Evolutionary conservation across 2,888 invertebrate species (phyloP), one percentile per base, ranked within the genome.

Genomic region (Ashinkailepas kermadecensis): DNA sequence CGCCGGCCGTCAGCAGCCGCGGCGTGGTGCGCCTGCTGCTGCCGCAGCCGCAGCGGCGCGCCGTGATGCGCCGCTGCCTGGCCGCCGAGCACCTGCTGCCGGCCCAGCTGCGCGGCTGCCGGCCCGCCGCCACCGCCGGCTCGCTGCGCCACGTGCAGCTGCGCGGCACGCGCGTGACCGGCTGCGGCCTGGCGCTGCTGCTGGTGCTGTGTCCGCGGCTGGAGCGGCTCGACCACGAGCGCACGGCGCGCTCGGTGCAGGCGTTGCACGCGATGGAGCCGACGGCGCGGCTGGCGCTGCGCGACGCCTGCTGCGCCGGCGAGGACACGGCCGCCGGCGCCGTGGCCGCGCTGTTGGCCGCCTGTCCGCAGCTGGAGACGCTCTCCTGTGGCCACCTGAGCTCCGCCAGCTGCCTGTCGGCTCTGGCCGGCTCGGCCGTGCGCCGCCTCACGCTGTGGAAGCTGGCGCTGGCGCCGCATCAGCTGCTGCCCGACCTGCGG

Each of bases 11-110:
- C 74, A 54, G 54, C 74, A 74, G 74, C 54, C 74, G 74, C 74
- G 74, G 74, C 54, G 18, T 74, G 74, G 54, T 74, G 74, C 74
- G 74, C 12, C 74, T 74, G 74, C 74, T 74, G 54, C 54, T 74
- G 54, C 74, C 74, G 0, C 54, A 39, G 18, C 18, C 18, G 18
- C 74, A 74, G 6, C 74, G 74, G 74, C 74, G 13, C 54, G 54
- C 13, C 23, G 18, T 74, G 74, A 74, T 74, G 74, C 74, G 74
- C 54, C 74, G 74, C 54, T 74, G 74, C 21, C 74, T 74, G 54
- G 12, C 74, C 54, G 23, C 23, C 54, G 74, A 74, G 54, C 74
- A 39, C 23, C 18, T 54, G 74, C 74, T 74, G 74, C 74, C 74
- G 74, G 39, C 74, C 54, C 54, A 74, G 74, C 74, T 74, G 74